Evolutionary conservation across 2,888 invertebrate genomes (phyloP).

Genomic region (Seira musarum): DNA sequence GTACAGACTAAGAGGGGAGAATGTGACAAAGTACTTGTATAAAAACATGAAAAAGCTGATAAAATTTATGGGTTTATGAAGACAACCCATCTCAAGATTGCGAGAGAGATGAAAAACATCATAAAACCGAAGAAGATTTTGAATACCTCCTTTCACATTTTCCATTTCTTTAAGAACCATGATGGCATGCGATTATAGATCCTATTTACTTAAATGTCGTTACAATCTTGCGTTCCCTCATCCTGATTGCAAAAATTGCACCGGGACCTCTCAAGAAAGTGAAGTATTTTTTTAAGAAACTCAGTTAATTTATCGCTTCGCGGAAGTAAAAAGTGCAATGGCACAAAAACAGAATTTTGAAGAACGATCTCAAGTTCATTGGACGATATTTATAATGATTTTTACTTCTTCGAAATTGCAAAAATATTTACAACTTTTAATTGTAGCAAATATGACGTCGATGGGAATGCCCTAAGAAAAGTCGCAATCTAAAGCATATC

Average conservation of each 20-base stretch:
- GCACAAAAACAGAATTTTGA: no score
- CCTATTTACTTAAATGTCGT: neutral
- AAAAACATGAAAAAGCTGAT: neutral
- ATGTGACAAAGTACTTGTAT: neutral
- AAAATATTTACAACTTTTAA: no score
- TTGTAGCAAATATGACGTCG: no score
- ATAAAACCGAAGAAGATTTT: neutral
- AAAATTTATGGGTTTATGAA: neutral
- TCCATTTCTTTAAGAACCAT: neutral
- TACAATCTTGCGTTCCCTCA: no score
- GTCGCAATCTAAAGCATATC: no score
- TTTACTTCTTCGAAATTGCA: no score
- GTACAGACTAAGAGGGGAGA: neutral
- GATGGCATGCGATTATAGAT: no score
- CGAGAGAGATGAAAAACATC: neutral
- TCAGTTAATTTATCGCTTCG: neutral
- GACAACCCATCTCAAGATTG: neutral
- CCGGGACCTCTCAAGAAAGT: neutral
- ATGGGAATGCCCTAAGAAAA: no score
- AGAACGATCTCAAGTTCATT: no score
- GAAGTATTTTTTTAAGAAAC: neutral
- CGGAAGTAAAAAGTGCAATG: no score
- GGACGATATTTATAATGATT: no score
- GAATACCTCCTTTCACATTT: neutral
- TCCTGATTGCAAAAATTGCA: neutral